Conservation (phyloP, 2,113 vertebrate genomes). For the Hylia prasina region DNA sequence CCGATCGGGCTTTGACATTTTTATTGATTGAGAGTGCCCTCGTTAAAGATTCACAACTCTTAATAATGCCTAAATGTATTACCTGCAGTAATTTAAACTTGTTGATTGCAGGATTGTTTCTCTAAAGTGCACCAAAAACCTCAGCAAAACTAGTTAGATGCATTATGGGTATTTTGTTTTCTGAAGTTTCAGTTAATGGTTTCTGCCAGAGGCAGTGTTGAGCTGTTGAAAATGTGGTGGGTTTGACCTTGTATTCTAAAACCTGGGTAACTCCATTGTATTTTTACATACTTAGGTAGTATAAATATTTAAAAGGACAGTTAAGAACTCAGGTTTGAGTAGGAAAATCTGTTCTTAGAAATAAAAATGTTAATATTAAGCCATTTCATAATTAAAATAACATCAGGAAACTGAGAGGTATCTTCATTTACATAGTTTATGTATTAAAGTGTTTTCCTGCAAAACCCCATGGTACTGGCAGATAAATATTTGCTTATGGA, state of each 20-base stretch:
- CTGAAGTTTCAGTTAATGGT: constrained; percentile 19
- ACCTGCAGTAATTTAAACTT: not conserved
- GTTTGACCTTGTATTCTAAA: constrained; percentile 11
- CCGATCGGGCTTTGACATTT: not conserved
- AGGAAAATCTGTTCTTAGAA: not conserved
- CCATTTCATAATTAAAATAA: not conserved
- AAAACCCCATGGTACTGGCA: not conserved
- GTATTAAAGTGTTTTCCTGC: not conserved
- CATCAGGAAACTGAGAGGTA: not conserved
- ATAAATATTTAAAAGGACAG: not conserved
- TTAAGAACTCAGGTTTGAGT: not conserved
- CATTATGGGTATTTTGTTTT: constrained; percentile 31
- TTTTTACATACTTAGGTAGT: not conserved
- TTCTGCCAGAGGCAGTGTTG: not conserved
- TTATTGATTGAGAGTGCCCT: not conserved
- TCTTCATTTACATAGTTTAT: not conserved
- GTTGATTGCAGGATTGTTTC: not conserved
- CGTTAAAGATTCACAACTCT: not conserved
- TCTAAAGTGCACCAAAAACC: not conserved
- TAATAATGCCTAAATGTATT: not conserved
- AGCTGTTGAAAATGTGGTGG: not conserved
- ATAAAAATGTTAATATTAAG: not conserved
- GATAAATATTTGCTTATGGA: not conserved
- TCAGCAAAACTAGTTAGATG: not conserved
- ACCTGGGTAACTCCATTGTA: not conserved